These are phyloP conservation scores for Pteromalus puparum DNA, from an alignment of 1,140 invertebrate genomes.

Conservation along the genomic window DNA sequence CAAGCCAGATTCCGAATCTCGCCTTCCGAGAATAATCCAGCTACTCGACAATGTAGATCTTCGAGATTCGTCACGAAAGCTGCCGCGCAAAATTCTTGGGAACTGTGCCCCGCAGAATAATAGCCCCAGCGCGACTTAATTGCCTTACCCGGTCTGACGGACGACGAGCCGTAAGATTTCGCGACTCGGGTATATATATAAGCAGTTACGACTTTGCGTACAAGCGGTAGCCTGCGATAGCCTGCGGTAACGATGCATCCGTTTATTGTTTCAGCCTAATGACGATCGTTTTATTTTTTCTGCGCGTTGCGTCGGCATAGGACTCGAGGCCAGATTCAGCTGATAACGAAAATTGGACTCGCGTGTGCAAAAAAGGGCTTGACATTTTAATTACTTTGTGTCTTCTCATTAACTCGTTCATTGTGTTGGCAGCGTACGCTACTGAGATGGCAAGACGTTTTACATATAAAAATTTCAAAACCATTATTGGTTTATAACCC, in stretches of 20 bases:
- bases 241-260: slow-evolving; percentile 28
- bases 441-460: too few relatives aligned
- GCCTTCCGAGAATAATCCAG: slow-evolving; percentile 14
- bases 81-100: background rate
- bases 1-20: slow-evolving; percentile 2
- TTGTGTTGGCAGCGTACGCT: too few relatives aligned
- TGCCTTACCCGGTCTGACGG: background rate
- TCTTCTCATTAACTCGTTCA: too few relatives aligned
- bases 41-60: slow-evolving; percentile 38
- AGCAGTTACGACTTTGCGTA: background rate
- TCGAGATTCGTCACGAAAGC: slow-evolving; percentile 40
- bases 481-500: too few relatives aligned
- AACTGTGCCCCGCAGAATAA: background rate
- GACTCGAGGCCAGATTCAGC: background rate
- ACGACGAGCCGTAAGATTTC: background rate
- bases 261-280: slow-evolving; percentile 24
- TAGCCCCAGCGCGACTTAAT: background rate
- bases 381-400: too few relatives aligned
- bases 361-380: background rate
- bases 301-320: background rate
- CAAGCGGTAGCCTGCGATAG: background rate
- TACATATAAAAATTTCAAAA: too few relatives aligned
- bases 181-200: background rate
- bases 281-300: slow-evolving; percentile 9
- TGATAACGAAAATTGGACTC: background rate